Conservation (phyloP, 1,140 invertebrate genomes). For the Gonioctena quinquepunctata region DNA sequence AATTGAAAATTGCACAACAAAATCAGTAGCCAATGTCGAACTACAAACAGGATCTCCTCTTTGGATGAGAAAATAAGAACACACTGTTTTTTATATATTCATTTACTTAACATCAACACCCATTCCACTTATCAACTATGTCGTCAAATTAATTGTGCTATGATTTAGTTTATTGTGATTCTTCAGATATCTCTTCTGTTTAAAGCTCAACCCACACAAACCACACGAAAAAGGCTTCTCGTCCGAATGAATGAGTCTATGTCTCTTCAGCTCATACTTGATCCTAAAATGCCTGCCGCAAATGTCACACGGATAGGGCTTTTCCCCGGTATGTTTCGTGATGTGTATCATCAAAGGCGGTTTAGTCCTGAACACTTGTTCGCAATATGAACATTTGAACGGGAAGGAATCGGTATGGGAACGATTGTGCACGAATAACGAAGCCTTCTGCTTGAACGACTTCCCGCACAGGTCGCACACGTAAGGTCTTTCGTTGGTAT, state of each 20-base stretch:
- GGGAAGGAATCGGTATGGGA: conserved; percentile 62
- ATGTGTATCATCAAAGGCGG: conserved; percentile 63
- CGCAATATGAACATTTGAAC: conserved; percentile 65
- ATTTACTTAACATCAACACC: not conserved
- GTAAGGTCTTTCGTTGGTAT: conserved; percentile 59
- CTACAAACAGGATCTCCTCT: too few relatives aligned
- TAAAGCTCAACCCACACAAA: conserved; percentile 55
- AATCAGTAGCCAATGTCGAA: too few relatives aligned
- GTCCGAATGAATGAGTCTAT: conserved; percentile 59
- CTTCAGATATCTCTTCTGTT: conserved; percentile 58
- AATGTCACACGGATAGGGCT: conserved; percentile 65
- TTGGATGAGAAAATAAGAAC: too few relatives aligned
- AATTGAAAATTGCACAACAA: too few relatives aligned
- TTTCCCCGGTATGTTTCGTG: conserved; percentile 68
- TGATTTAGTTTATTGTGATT: conserved; percentile 49
- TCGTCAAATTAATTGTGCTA: not conserved
- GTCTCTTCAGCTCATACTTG: conserved; percentile 61
- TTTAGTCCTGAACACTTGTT: conserved; percentile 64
- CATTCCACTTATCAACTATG: not conserved
- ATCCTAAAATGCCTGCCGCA: conserved; percentile 60
- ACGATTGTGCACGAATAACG: conserved; percentile 60
- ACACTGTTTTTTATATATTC: too few relatives aligned
- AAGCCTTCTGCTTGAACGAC: conserved; percentile 62
- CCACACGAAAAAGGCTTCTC: conserved; percentile 59
- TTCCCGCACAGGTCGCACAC: conserved; percentile 64